phyloP scores from a whole-genome alignment of 2,888 invertebrate species.

The Pheosia tremula region DNA sequence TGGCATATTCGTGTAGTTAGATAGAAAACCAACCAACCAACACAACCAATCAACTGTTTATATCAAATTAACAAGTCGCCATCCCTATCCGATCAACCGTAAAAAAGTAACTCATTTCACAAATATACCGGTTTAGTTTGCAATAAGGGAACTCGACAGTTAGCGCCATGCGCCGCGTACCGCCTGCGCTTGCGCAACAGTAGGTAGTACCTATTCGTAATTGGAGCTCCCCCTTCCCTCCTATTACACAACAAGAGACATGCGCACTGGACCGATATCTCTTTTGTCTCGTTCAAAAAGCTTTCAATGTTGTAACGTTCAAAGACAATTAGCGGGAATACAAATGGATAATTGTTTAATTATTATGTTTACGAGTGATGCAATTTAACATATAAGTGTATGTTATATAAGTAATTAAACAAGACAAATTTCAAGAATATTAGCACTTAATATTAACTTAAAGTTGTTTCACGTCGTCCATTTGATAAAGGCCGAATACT shows the following conservation, averaged over 20 bases:
- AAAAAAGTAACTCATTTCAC: conserved; percentile 18
- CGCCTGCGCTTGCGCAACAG: conserved; percentile 51
- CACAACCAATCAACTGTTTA: neutral
- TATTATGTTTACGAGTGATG: neutral
- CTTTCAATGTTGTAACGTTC: conserved; percentile 28
- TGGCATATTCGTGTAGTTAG: too few species aligned
- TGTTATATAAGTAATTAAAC: too few species aligned
- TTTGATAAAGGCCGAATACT: too few species aligned
- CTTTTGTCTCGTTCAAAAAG: conserved; percentile 41
- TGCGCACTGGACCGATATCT: conserved; percentile 45
- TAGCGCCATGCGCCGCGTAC: conserved; percentile 24
- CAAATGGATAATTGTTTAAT: neutral
- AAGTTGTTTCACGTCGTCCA: too few species aligned
- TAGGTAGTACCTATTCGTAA: conserved; percentile 36
- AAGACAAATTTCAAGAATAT: too few species aligned
- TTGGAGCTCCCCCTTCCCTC: conserved; percentile 48
- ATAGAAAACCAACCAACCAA: too few species aligned
- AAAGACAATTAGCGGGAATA: conserved; percentile 36
- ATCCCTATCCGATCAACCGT: neutral
- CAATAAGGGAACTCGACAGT: conserved; percentile 29
- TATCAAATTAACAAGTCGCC: neutral
- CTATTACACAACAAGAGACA: conserved; percentile 43
- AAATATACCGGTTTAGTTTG: conserved; percentile 29
- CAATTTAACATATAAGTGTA: neutral
- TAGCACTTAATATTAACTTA: too few species aligned